These are phyloP conservation scores for Hippocampus zosterae DNA, from an alignment of 2,113 vertebrate genomes.

Conservation along the genomic window DNA sequence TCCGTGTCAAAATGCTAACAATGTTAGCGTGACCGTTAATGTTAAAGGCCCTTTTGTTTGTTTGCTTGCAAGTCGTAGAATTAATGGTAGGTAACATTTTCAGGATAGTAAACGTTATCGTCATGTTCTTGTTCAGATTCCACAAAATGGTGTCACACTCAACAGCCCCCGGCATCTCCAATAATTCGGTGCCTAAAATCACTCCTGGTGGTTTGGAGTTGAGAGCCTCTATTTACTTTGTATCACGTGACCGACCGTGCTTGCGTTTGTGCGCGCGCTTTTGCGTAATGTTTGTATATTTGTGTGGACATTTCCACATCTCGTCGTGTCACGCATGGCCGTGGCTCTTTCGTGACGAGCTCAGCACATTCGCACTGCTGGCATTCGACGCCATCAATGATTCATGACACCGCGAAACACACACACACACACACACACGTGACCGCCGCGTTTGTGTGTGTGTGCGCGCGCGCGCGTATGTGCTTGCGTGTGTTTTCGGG, in stretches of 20 bases:
- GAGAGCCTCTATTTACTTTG: background rate
- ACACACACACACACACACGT: background rate
- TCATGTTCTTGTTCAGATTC: no score
- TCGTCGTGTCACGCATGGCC: background rate
- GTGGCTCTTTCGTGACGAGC: conserved; percentile 2
- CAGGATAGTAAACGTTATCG: no score
- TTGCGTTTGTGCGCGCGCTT: background rate
- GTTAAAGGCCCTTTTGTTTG: no score
- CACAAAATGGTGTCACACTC: no score
- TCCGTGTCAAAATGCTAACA: no score
- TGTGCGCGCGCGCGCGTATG: background rate
- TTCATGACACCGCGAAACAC: conserved; percentile 1
- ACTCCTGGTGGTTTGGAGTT: background rate
- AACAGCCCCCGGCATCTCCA: background rate
- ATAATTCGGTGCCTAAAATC: background rate
- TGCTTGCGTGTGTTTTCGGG: background rate
- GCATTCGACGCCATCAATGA: conserved; percentile 6
- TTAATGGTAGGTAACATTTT: no score
- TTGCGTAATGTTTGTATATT: background rate
- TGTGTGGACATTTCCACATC: background rate
- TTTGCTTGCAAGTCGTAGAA: no score
- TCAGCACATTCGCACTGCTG: conserved; percentile 11
- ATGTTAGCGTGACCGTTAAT: no score
- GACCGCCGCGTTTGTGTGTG: background rate
- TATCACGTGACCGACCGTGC: background rate